Conservation (phyloP, 2,888 invertebrate species). For the Leptinotarsa rubiginosa region DNA sequence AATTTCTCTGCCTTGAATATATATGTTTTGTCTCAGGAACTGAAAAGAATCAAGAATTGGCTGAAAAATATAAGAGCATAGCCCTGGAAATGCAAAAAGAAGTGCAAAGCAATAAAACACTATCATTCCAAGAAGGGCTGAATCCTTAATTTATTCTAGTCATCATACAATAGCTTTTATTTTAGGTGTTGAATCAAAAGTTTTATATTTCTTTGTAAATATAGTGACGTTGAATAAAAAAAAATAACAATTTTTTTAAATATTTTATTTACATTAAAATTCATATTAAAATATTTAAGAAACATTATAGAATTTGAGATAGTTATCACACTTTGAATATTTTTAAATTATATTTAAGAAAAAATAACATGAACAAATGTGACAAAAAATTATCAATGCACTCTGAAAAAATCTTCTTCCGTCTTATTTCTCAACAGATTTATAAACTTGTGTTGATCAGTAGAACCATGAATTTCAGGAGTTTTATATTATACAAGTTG, state of each 20-base stretch:
- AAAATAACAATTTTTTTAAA: constrained; percentile 9
- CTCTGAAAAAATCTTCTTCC: neutral
- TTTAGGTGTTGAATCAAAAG: constrained; percentile 10
- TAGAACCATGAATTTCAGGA: too few species aligned
- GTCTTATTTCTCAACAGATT: too few species aligned
- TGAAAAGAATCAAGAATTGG: constrained; percentile 76
- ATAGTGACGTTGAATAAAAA: constrained; percentile 17
- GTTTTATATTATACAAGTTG: too few species aligned
- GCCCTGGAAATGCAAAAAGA: constrained; percentile 80
- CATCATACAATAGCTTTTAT: constrained; percentile 8
- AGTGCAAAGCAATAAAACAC: constrained; percentile 64
- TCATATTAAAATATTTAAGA: constrained; percentile 42
- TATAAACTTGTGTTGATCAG: too few species aligned
- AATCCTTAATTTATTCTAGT: constrained; percentile 33
- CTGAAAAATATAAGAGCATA: constrained; percentile 78
- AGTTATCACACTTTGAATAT: constrained; percentile 38
- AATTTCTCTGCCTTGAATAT: neutral
- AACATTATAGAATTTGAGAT: constrained; percentile 25
- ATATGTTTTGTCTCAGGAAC: constrained; percentile 63
- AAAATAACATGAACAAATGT: neutral
- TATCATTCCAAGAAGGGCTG: constrained; percentile 68
- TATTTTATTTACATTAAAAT: constrained; percentile 42
- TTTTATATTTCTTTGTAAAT: constrained; percentile 6
- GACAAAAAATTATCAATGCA: neutral
- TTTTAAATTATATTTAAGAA: neutral